Base-by-base conservation (phyloP, 2,797 vertebrate genomes). In the Austrolebias charrua region DNA sequence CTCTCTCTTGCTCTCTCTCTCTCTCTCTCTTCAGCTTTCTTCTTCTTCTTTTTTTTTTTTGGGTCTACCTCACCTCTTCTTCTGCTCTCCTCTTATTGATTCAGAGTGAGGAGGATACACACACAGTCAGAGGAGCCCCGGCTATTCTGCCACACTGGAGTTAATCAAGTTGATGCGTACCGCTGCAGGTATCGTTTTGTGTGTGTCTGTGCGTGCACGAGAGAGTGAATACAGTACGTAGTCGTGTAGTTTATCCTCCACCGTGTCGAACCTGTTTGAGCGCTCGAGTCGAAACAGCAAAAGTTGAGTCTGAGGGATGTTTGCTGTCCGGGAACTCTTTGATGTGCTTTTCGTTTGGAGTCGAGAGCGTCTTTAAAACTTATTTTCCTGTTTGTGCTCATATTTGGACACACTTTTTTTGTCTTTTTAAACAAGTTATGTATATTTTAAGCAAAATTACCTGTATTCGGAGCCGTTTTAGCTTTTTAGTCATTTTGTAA, bases 131-230 rank as follows among this genome's bases (percentile, higher is more conserved):
- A 92, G 84, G 38, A 92, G 82, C 73, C 73, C 79, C 76, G 76
- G 94, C 93, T 93, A 85, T 87, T 86, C 93, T 93, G 92, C 94
- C 94, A 95, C 94, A 92, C 93, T 95, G 95, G 94, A 97, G 95
- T 96, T 96, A 96, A 96, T 97, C 96, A 95, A 95, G 95, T 98
- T 96, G 96, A 98, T 97, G 96, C 95, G 94, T 96, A 92, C 95
- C 93, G 95, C 95, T 94, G 95, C 97, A 99, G 97, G 97, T 99
- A 99, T 93, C 4, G 76, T 85, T 92, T 91, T 83, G 38, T 82
- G 38, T 82, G 71, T 81, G 73, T 73, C 56, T 59, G 19, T 64
- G 55, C 63, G 12, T 60, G 65, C 68, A 42, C 69, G 62, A 45
- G 54, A 48, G 57, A 20, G 68, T 55, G 20, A 35, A 56, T 40